A percentile compares a stretch with the other conserved stretches of the same genome.
phyloP scores from a whole-genome alignment of 2,113 vertebrate species.

The Nannospalax galili region DNA sequence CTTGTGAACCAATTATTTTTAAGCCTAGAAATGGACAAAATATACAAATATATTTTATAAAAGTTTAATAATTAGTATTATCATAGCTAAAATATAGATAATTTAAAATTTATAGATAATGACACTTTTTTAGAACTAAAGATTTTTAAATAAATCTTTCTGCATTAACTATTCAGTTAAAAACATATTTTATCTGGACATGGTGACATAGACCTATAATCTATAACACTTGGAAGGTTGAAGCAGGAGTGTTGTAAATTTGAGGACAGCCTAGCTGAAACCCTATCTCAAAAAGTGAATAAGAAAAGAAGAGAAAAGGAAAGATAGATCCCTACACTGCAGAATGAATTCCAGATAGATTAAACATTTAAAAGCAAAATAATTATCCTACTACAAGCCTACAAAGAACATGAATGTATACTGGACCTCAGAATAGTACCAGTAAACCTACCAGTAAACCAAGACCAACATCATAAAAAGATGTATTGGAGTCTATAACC shows the following conservation, averaged over 20 bases:
- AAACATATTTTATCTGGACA: not conserved
- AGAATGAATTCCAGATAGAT: conserved; percentile 4
- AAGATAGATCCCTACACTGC: not conserved
- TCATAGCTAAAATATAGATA: not conserved
- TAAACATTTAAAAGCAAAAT: conserved; percentile 35
- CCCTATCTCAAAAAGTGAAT: not conserved
- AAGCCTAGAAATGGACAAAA: not conserved
- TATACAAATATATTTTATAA: not conserved
- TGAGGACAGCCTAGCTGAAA: not conserved
- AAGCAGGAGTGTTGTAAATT: not conserved
- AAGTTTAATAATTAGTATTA: not conserved
- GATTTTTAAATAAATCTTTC: not conserved
- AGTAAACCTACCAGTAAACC: not conserved
- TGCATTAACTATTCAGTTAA: not conserved
- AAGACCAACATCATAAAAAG: not conserved
- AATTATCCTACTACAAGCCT: not conserved
- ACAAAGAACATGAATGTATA: conserved; percentile 29
- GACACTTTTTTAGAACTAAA: not conserved
- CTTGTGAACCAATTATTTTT: not conserved
- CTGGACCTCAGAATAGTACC: not conserved
- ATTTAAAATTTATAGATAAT: not conserved
- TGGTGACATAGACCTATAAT: not conserved
- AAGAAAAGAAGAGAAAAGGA: not conserved
- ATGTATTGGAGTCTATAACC: not conserved
- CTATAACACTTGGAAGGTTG: not conserved